Evolutionary conservation across 2,797 vertebrate genomes (phyloP).

Genomic region (Vireo griseus): DNA sequence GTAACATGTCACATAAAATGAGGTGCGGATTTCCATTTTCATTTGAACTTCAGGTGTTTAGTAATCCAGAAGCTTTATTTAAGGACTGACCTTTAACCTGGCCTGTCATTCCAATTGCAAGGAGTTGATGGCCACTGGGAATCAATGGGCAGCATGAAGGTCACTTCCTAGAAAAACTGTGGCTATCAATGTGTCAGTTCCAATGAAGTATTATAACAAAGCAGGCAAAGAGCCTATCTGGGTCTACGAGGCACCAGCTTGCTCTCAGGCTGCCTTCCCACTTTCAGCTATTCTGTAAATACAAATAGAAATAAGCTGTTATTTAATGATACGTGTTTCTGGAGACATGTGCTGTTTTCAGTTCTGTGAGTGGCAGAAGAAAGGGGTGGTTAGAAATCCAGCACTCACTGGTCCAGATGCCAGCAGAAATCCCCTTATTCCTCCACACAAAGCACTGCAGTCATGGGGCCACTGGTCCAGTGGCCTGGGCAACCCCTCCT

Average conservation of each 20-base stretch:
- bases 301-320: slow-evolving; percentile 32
- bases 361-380: background rate
- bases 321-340: background rate
- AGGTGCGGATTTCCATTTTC: slow-evolving; percentile 80
- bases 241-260: background rate
- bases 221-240: slow-evolving; percentile 66
- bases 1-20: slow-evolving; percentile 69
- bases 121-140: slow-evolving; percentile 79
- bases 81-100: slow-evolving; percentile 84
- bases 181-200: slow-evolving; percentile 84
- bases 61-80: slow-evolving; percentile 85
- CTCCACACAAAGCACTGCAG: background rate
- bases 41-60: slow-evolving; percentile 77
- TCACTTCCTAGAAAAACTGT: slow-evolving; percentile 84
- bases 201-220: slow-evolving; percentile 83
- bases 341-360: background rate
- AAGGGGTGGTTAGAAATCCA: background rate
- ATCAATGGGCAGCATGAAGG: slow-evolving; percentile 84
- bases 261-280: background rate
- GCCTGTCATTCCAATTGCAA: slow-evolving; percentile 78
- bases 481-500: background rate
- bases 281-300: background rate
- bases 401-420: accelerated
- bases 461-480: background rate
- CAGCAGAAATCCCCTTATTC: background rate